These are phyloP conservation scores for Anoplius nigerrimus DNA, from an alignment of 2,888 invertebrate genomes.

Conservation along the genomic window DNA sequence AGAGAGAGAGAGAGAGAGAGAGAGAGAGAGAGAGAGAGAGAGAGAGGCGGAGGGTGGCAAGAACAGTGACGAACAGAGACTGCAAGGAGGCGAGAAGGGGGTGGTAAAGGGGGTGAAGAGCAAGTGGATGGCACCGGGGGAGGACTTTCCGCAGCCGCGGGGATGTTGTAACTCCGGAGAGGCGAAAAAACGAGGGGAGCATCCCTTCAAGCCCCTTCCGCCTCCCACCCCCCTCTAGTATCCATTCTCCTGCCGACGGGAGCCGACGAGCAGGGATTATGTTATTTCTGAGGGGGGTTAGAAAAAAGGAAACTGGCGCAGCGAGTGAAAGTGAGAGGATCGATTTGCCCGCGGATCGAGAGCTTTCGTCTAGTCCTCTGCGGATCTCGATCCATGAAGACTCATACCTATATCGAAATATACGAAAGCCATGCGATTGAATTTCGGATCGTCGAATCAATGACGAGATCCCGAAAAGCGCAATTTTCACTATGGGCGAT, in stretches of 20 bases:
- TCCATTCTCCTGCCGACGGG: background rate
- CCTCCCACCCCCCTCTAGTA: background rate
- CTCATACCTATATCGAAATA: too few relatives aligned
- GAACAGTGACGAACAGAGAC: background rate
- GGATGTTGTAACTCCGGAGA: constrained; percentile 47
- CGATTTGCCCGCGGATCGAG: too few relatives aligned
- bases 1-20: background rate
- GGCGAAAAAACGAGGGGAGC: constrained; percentile 1
- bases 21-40: constrained; percentile 9
- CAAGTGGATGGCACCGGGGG: constrained; percentile 9
- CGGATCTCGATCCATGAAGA: too few relatives aligned
- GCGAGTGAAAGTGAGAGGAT: too few relatives aligned
- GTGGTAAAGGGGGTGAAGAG: background rate
- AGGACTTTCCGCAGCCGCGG: constrained; percentile 25
- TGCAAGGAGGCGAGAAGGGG: constrained; percentile 6
- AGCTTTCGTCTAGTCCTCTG: too few relatives aligned
- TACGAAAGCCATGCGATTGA: too few relatives aligned
- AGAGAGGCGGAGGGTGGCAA: background rate
- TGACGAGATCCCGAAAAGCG: too few relatives aligned
- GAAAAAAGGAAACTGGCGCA: background rate
- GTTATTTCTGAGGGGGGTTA: background rate
- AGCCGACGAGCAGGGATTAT: background rate
- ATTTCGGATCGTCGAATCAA: too few relatives aligned
- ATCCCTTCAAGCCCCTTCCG: background rate
- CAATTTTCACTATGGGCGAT: too few relatives aligned